Evolutionary conservation across 2,888 invertebrate genomes (phyloP).

Genomic region (Drosophila tripunctata): DNA sequence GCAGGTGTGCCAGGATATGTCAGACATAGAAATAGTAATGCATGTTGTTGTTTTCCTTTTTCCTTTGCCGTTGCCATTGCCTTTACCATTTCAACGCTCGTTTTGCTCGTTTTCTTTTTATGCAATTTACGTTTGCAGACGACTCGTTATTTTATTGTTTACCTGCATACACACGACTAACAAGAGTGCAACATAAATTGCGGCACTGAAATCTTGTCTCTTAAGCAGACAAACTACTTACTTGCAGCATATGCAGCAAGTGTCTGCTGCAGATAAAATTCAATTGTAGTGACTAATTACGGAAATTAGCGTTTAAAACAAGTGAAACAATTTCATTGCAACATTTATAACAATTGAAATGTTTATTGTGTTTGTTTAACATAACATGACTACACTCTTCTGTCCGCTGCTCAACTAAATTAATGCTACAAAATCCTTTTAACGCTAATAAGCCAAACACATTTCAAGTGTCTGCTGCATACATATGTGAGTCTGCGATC

Average conservation of each 20-base stretch:
- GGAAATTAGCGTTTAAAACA: conserved; percentile 35
- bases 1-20: background rate
- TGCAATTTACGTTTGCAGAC: conserved; percentile 75
- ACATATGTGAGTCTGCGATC: conserved; percentile 28
- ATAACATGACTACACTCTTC: conserved; percentile 9
- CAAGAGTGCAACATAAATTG: conserved; percentile 66
- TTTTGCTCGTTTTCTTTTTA: conserved; percentile 44
- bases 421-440: conserved; percentile 67
- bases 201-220: conserved; percentile 34
- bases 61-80: too few relatives aligned
- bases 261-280: background rate
- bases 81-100: conserved; percentile 49
- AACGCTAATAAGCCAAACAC: conserved; percentile 67
- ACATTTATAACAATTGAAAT: conserved; percentile 41
- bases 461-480: conserved; percentile 48
- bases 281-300: conserved; percentile 30
- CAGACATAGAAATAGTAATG: conserved; percentile 25
- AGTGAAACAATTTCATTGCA: conserved; percentile 3
- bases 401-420: background rate
- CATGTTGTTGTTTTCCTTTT: conserved; percentile 57
- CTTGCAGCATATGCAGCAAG: conserved; percentile 7
- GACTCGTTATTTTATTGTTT: conserved; percentile 77
- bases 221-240: background rate
- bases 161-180: conserved; percentile 58
- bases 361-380: conserved; percentile 27